A percentile compares a stretch with the other conserved stretches of the same genome.
These are phyloP conservation scores for Balanococcus diminutus DNA, from an alignment of 2,888 invertebrate genomes.

Conservation along the genomic window DNA sequence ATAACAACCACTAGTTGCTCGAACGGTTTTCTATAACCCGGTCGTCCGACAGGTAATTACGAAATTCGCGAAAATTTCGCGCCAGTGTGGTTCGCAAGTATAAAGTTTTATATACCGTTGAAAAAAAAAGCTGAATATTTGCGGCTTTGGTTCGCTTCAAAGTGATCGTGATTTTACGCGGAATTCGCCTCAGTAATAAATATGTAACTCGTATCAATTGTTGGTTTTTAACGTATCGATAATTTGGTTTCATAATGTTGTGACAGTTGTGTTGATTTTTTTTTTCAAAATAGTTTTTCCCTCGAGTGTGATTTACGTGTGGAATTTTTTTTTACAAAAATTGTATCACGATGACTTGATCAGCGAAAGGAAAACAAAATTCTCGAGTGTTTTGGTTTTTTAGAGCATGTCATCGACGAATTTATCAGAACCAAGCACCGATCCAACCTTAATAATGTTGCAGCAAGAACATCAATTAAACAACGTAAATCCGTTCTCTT, in stretches of 20 bases:
- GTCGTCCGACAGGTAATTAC: constrained; percentile 38
- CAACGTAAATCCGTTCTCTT: constrained; percentile 51
- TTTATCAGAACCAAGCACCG: constrained; percentile 53
- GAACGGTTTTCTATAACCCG: constrained; percentile 44
- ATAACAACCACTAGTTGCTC: constrained; percentile 47
- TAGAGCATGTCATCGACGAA: constrained; percentile 54
- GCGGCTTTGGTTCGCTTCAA: not conserved
- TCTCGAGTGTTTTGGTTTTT: constrained; percentile 37
- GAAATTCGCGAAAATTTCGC: constrained; percentile 30
- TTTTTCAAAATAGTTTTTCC: too few relatives aligned
- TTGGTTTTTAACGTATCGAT: not conserved
- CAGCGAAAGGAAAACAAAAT: constrained; percentile 8
- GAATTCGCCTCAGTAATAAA: not conserved
- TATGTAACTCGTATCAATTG: not conserved
- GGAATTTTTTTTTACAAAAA: not conserved
- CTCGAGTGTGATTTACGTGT: not conserved
- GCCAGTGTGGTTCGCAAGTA: not conserved
- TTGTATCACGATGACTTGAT: constrained; percentile 11
- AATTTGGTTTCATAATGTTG: not conserved
- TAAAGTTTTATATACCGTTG: constrained; percentile 21
- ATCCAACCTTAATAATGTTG: constrained; percentile 54
- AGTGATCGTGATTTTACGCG: constrained; percentile 35
- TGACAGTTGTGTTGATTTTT: not conserved
- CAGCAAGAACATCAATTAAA: constrained; percentile 55
- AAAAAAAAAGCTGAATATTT: not conserved